Evolutionary conservation across 2,888 invertebrate genomes (phyloP).

Genomic region (Macrophya alboannulata): DNA sequence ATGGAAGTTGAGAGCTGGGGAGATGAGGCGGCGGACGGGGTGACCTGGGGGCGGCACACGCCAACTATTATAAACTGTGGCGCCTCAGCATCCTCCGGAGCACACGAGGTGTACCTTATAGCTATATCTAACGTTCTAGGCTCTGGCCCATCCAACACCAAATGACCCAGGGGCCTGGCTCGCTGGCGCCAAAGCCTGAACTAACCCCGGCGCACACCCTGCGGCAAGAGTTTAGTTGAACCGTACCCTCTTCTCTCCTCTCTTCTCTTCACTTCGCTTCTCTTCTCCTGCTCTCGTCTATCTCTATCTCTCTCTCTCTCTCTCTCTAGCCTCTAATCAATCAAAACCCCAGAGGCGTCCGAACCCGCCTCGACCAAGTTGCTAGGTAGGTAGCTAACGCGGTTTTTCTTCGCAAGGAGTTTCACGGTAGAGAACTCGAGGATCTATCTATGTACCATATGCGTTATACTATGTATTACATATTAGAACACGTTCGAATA

Average conservation of each 20-base stretch:
- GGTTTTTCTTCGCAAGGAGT: conserved; percentile 34
- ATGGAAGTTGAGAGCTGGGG: conserved; percentile 74
- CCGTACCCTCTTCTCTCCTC: conserved; percentile 63
- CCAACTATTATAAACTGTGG: conserved; percentile 80
- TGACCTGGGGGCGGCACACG: conserved; percentile 72
- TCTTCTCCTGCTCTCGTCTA: conserved; percentile 49
- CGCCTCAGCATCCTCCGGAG: conserved; percentile 71
- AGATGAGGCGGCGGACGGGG: conserved; percentile 60
- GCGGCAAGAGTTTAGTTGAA: conserved; percentile 57
- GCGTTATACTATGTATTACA: neutral
- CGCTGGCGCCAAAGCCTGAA: conserved; percentile 67
- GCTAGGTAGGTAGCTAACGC: neutral
- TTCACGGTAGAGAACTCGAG: neutral
- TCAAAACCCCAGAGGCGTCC: conserved; percentile 77
- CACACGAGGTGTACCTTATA: conserved; percentile 70
- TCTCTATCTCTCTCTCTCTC: neutral
- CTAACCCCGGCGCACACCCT: conserved; percentile 72
- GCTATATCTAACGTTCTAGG: conserved; percentile 65
- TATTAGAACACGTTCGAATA: neutral
- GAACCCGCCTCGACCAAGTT: conserved; percentile 29
- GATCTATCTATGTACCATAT: neutral
- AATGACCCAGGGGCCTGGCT: conserved; percentile 75
- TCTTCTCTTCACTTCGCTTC: conserved; percentile 62
- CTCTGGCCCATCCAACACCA: conserved; percentile 68
- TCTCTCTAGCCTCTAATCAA: conserved; percentile 78